A percentile compares a stretch with the other conserved stretches of the same genome.
Conservation (phyloP, 2,888 invertebrate species). For the Bellardia pandia region DNA sequence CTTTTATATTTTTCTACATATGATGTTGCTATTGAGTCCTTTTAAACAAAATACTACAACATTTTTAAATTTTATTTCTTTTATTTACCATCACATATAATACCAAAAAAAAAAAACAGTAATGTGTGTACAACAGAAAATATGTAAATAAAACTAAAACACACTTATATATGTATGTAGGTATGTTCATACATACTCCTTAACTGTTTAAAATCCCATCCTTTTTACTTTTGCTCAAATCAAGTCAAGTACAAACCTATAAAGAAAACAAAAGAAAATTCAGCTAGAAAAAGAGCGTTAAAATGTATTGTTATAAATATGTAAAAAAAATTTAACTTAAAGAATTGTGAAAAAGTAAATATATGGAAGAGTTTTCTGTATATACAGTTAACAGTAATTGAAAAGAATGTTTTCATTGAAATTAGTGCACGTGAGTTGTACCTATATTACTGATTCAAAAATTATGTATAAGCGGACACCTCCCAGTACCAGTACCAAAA, state of each 20-base stretch:
- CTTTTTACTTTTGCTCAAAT: constrained; percentile 7
- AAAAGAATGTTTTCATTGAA: background rate
- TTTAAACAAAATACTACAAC: constrained; percentile 26
- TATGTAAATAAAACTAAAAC: constrained; percentile 46
- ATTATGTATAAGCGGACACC: too few relatives aligned
- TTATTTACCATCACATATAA: constrained; percentile 1
- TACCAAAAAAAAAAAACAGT: background rate
- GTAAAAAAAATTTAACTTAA: background rate
- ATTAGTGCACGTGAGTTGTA: background rate
- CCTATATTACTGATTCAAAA: too few relatives aligned
- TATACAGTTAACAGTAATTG: background rate
- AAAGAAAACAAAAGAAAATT: constrained; percentile 30
- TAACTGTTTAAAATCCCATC: constrained; percentile 9
- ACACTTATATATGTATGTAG: background rate
- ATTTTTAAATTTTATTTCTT: constrained; percentile 25
- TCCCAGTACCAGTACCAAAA: too few relatives aligned
- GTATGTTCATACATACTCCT: background rate
- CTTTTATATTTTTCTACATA: background rate
- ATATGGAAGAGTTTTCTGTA: background rate
- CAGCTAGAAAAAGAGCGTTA: constrained; percentile 42
- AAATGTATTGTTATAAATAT: constrained; percentile 46
- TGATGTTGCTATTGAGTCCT: constrained; percentile 7
- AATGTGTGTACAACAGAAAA: background rate
- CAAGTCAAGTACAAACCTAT: constrained; percentile 33
- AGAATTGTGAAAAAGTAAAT: background rate